Percentiles rank a stretch among this genome's conserved stretches.
Conservation (phyloP, 2,888 invertebrate species). For the Limnephilus marmoratus region DNA sequence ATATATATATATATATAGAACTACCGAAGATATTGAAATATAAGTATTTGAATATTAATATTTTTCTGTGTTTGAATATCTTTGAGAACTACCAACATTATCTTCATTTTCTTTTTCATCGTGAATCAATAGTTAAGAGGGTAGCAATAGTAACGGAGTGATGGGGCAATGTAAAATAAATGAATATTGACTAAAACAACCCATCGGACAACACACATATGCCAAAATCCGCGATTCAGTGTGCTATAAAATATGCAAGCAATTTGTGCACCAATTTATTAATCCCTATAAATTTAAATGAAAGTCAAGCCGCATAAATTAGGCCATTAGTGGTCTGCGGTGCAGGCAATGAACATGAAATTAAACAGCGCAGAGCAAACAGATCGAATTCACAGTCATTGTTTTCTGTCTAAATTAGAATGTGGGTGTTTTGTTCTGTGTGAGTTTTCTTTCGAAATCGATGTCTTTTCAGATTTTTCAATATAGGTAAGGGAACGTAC, state of each 20-base stretch:
- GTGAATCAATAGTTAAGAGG: too few relatives aligned
- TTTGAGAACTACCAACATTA: too few relatives aligned
- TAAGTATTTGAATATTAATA: too few relatives aligned
- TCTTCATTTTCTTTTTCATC: too few relatives aligned
- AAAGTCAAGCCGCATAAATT: conserved; percentile 20
- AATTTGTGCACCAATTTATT: neutral
- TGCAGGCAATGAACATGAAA: neutral
- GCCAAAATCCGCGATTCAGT: too few relatives aligned
- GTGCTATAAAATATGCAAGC: neutral
- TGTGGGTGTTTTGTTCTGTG: neutral
- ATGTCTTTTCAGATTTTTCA: neutral
- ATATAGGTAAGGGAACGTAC: neutral
- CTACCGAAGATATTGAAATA: too few relatives aligned
- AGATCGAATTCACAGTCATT: neutral
- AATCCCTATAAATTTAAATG: conserved; percentile 17
- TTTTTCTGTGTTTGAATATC: too few relatives aligned
- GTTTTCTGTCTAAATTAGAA: neutral
- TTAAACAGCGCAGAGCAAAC: neutral
- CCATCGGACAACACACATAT: neutral
- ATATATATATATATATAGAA: too few relatives aligned
- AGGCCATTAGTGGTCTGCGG: neutral
- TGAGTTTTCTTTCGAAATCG: neutral
- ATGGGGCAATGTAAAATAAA: neutral
- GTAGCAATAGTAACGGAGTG: neutral
- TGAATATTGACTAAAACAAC: neutral